Percentiles rank a stretch among this genome's conserved stretches.
Evolutionary conservation across 2,888 invertebrate species (phyloP).

Genomic region (Clunio marinus): DNA sequence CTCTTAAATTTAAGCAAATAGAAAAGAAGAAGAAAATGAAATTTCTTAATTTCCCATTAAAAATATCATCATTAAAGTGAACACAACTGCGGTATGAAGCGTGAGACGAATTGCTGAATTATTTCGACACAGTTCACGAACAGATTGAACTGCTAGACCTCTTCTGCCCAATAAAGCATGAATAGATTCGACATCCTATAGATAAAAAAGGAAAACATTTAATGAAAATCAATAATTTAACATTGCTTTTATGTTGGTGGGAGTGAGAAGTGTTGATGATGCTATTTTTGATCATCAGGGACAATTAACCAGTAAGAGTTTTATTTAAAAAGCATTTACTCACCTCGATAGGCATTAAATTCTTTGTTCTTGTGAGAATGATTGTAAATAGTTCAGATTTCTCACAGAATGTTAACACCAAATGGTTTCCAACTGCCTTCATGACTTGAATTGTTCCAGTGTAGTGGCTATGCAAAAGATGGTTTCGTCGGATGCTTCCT

Average conservation of each 20-base stretch:
- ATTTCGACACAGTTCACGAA: constrained; percentile 60
- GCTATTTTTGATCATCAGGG: neutral
- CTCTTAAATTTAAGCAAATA: neutral
- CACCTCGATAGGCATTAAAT: constrained; percentile 55
- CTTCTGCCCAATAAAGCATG: constrained; percentile 64
- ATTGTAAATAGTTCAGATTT: constrained; percentile 64
- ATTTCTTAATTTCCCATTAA: neutral
- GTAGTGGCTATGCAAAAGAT: constrained; percentile 61
- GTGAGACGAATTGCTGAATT: constrained; percentile 40
- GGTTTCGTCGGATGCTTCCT: constrained; percentile 46
- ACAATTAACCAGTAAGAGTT: no score
- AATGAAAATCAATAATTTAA: constrained; percentile 18
- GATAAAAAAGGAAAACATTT: constrained; percentile 7
- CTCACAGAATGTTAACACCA: constrained; percentile 76
- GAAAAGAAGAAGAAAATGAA: neutral
- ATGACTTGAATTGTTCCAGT: constrained; percentile 72
- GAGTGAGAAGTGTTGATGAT: neutral
- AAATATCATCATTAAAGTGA: neutral
- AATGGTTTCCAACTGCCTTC: constrained; percentile 71
- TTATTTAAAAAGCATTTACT: no score
- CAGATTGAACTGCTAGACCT: constrained; percentile 59
- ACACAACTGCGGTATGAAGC: neutral
- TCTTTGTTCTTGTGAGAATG: constrained; percentile 62
- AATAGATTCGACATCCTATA: constrained; percentile 60
- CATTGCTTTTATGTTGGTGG: neutral